Conservation (phyloP, 2,888 invertebrate species). For the Tenthredo distinguenda region DNA sequence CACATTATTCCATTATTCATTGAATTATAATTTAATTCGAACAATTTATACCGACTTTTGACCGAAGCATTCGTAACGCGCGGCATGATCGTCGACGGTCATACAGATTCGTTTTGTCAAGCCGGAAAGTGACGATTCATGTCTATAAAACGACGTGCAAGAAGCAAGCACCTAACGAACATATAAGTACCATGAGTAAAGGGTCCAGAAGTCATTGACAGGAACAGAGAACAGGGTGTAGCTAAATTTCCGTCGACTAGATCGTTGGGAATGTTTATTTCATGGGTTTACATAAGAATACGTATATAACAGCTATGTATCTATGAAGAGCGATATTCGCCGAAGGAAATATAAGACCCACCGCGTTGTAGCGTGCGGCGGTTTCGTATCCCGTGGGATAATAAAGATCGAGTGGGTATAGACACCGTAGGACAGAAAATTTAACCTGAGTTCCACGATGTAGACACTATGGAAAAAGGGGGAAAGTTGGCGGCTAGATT, state of each 20-base stretch:
- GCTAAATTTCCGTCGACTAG: neutral
- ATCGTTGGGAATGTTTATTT: neutral
- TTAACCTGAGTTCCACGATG: neutral
- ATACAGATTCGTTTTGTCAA: neutral
- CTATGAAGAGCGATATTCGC: neutral
- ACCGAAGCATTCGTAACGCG: neutral
- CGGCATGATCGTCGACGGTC: neutral
- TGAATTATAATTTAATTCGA: neutral
- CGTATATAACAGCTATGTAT: neutral
- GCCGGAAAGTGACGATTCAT: slow-evolving; percentile 32
- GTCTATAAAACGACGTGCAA: neutral
- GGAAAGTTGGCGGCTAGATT: slow-evolving; percentile 37
- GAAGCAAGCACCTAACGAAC: neutral
- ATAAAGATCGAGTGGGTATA: slow-evolving; percentile 6
- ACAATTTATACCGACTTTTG: neutral
- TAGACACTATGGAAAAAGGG: neutral
- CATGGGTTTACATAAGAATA: neutral
- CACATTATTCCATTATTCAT: neutral
- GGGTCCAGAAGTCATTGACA: neutral
- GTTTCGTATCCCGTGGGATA: slow-evolving; percentile 26
- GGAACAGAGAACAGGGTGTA: neutral
- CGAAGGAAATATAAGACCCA: neutral
- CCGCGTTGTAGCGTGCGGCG: neutral
- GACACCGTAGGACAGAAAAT: neutral
- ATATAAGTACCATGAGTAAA: neutral